Conservation (phyloP, 2,888 invertebrate genomes). For the Scaptomyza caliginosa region DNA sequence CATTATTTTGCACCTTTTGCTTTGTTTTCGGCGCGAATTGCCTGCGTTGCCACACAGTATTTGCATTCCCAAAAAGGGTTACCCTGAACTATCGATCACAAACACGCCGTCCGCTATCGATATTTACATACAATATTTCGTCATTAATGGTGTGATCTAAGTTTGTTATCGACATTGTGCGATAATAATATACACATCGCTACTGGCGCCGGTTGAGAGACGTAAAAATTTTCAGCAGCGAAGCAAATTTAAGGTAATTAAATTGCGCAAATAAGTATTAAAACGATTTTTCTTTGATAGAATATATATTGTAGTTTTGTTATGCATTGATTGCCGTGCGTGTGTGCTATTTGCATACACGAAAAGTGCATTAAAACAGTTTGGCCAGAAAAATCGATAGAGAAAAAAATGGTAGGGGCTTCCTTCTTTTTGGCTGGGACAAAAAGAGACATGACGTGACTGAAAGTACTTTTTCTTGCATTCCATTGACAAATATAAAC, state of each 20-base stretch:
- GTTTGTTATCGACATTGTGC: constrained; percentile 35
- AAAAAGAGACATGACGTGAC: constrained; percentile 75
- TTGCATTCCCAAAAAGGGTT: not conserved
- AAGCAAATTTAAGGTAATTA: constrained; percentile 51
- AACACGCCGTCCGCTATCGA: constrained; percentile 4
- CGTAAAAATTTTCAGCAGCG: constrained; percentile 46
- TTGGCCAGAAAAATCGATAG: constrained; percentile 62
- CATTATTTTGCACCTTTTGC: constrained; percentile 13
- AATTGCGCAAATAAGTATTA: constrained; percentile 29
- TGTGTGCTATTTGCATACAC: constrained; percentile 36
- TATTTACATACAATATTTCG: not conserved
- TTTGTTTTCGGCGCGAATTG: constrained; percentile 57
- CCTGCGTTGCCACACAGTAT: constrained; percentile 18
- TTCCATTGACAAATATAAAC: constrained; percentile 70
- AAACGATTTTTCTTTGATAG: constrained; percentile 12
- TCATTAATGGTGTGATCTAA: not conserved
- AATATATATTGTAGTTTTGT: not conserved
- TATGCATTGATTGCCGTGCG: constrained; percentile 16
- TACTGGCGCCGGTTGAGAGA: constrained; percentile 65
- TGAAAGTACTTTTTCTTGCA: constrained; percentile 67
- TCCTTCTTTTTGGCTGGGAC: constrained; percentile 24
- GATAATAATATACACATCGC: constrained; percentile 44
- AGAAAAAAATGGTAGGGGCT: constrained; percentile 63
- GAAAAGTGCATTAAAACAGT: constrained; percentile 40
- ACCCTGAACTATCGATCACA: not conserved